These are phyloP conservation scores for Eurypyga helias DNA, from an alignment of 2,113 vertebrate species.

Conservation along the genomic window DNA sequence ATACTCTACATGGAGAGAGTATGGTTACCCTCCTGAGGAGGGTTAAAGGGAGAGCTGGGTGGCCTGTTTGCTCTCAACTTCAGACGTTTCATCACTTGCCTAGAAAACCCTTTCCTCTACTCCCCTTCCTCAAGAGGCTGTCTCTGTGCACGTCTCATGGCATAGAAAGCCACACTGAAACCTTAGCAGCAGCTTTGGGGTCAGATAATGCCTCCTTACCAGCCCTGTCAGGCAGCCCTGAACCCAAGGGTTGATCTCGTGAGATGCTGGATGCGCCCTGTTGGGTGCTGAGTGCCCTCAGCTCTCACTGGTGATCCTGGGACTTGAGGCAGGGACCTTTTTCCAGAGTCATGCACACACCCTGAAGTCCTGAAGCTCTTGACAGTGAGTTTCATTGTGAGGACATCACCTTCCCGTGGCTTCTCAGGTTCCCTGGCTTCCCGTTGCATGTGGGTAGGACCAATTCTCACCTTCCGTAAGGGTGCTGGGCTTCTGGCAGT, in stretches of 20 bases:
- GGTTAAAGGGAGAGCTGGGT: conserved; percentile 49
- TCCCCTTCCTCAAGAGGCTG: neutral
- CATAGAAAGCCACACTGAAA: neutral
- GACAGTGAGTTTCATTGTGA: neutral
- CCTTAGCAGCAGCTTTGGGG: neutral
- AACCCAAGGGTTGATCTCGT: neutral
- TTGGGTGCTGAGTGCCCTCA: neutral
- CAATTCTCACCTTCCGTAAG: neutral
- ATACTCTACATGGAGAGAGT: neutral
- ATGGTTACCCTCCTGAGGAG: too few relatives aligned
- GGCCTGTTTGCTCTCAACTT: conserved; percentile 29
- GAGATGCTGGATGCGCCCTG: neutral
- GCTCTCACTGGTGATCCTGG: neutral
- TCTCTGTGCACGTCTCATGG: fast-evolving
- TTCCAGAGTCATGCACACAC: neutral
- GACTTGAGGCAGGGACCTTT: neutral
- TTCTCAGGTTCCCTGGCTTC: neutral
- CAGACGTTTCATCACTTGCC: conserved; percentile 37
- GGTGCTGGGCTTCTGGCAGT: neutral
- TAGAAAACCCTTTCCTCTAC: neutral
- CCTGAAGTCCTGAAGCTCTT: neutral
- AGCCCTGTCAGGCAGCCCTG: neutral
- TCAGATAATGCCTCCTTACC: neutral
- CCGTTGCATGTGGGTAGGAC: neutral
- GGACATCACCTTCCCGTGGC: neutral